Conservation (phyloP, 1,140 invertebrate species). For the Drosophila ironensis region DNA sequence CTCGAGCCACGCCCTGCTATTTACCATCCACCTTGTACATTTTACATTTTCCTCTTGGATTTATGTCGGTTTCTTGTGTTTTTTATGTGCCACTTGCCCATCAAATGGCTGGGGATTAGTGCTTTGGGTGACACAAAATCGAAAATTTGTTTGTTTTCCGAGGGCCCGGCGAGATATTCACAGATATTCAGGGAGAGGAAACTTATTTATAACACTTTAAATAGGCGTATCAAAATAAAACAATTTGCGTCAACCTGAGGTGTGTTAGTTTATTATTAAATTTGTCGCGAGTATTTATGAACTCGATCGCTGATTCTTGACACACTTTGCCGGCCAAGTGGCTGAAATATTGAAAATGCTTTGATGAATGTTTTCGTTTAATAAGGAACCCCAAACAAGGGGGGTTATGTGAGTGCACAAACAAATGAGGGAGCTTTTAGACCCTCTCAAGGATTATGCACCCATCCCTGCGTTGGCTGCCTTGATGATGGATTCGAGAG, state of each 20-base stretch:
- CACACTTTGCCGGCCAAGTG: conserved; percentile 4
- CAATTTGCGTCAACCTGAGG: conserved; percentile 6
- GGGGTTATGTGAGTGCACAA: no score
- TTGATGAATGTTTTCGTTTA: conserved; percentile 1
- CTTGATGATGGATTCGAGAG: conserved; percentile 9
- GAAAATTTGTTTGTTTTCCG: conserved; percentile 3
- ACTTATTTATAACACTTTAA: conserved; percentile 18
- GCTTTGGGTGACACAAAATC: not conserved
- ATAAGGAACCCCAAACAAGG: not conserved
- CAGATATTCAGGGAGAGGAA: not conserved
- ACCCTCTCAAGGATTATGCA: not conserved
- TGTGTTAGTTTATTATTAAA: conserved; percentile 18
- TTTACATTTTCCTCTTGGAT: conserved; percentile 29
- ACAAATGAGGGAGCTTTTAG: no score
- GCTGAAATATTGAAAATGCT: conserved; percentile 1
- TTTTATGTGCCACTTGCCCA: conserved; percentile 3
- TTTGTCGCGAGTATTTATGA: conserved; percentile 16
- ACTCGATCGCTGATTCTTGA: not conserved
- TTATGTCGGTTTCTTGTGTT: conserved; percentile 27
- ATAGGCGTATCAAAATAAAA: conserved; percentile 7
- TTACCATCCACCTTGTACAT: conserved; percentile 4
- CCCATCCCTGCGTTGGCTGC: not conserved
- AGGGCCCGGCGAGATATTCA: not conserved
- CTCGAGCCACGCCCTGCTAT: conserved; percentile 5
- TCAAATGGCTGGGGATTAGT: conserved; percentile 6